Conservation (phyloP, 2,113 vertebrate genomes). For the Condylura cristata region DNA sequence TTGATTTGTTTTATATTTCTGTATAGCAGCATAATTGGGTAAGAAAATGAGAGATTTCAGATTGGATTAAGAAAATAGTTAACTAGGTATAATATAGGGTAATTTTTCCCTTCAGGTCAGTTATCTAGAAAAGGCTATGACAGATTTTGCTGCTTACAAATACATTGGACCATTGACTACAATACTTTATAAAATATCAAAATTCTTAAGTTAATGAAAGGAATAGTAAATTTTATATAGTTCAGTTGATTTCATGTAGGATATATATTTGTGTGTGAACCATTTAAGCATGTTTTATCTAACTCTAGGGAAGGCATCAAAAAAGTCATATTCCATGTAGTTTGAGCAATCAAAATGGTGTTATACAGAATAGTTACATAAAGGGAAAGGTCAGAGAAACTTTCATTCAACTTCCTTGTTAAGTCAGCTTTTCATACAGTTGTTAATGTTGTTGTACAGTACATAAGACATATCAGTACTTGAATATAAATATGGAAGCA, state of each 20-base stretch:
- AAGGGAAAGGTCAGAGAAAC: slow-evolving; percentile 5
- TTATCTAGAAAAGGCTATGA: neutral
- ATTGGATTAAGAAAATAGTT: neutral
- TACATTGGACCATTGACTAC: neutral
- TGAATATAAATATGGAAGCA: neutral
- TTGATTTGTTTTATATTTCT: slow-evolving; percentile 4
- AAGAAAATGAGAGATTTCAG: slow-evolving; percentile 31
- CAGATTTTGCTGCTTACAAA: neutral
- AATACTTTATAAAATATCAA: slow-evolving; percentile 5
- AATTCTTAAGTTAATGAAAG: slow-evolving; percentile 36
- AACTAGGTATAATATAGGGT: slow-evolving; percentile 13
- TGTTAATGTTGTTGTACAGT: neutral
- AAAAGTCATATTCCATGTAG: neutral
- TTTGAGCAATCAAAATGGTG: neutral
- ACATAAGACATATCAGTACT: neutral
- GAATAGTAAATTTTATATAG: neutral
- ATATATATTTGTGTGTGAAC: neutral
- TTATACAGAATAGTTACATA: neutral
- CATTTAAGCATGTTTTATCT: slow-evolving; percentile 4
- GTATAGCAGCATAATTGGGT: neutral
- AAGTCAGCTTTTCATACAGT: neutral
- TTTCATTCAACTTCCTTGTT: neutral
- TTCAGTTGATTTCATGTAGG: slow-evolving; percentile 36
- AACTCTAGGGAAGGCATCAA: neutral
- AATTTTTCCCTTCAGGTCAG: neutral